Evolutionary conservation across 1,140 invertebrate species (phyloP), one percentile per base, ranked within the genome.

Genomic region (Parasteatoda tepidariorum): DNA sequence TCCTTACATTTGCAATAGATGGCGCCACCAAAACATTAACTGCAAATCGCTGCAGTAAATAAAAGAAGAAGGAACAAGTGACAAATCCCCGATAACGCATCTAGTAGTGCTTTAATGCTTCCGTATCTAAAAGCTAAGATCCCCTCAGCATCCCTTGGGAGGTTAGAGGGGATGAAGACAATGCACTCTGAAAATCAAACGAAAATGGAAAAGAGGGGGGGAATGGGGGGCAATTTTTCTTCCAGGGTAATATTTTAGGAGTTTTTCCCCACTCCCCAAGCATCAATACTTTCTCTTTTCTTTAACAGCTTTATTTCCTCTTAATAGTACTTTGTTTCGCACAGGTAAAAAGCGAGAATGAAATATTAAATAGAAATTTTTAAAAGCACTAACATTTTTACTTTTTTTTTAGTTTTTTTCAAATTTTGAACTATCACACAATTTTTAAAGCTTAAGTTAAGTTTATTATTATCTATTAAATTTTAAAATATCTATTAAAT

Each of bases 121-220:
- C 48, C 70, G 55, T 31, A 73, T 73, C 70, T 73, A 73, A 73
- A 73, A 73, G 70, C 70, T 73, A 73, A 73, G 70, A 59, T 59
- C 70, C 41, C 70, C 55, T 24, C n/a, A n/a, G 70, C 70, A 57
- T 31, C 70, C 70, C 54, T 41, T 7, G 24, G 73, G 73, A 22
- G n/a, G n/a, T n/a, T n/a, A n/a, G 30, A 22, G 31, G 71, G 38
- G 38, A 48, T 22, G 68, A 33, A 30, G 41, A 57, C 48, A 71
- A 71, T 55, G 68, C 68, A 71, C 68, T 71, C 68, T 71, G 68
- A 26, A 71, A 54, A 54, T 57, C 68, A 71, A 71, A 71, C 68
- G 68, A 48, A 34, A 26, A 59, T 59, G 57, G 38, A 48, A 48
- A 48, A 48, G 38, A 48, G 38, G 1, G 2, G 38, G 38, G n/a